Evolutionary conservation across 2,797 vertebrate genomes (phyloP), one percentile per base, ranked within the genome.

Genomic region (Pseudochromis fuscus): DNA sequence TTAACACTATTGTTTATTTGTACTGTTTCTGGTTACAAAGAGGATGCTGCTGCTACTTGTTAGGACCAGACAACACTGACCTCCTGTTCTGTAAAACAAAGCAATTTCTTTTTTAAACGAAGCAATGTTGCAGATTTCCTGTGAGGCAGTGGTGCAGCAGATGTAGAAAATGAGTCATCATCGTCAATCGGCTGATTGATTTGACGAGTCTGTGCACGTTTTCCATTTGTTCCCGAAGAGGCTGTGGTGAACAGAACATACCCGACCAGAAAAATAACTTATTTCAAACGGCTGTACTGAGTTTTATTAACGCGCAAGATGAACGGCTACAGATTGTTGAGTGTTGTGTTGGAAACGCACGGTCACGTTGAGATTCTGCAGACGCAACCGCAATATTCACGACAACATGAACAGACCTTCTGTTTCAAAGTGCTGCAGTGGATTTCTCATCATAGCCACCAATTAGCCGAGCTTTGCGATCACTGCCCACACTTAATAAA

Each of bases 401-500:
- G 50, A 19, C 23, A 11, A 33, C 21, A 31, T 30, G 31, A 64
- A 57, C 60, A 48, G 21, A 42, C 19, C 10, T 1, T 15, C 7
- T 3, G 9, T 49, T 3, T 53, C 28, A 19, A 25, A 2, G n/a
- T 37, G 35, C 40, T 31, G 1, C 16, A 37, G 18, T 10, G 51
- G 3, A 51, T 55, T 25, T n/a, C 18, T 55, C 21, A 46, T 37
- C 27, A 12, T 13, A 15, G 58, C 37, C 56, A 59, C 40, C 31
- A 6, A 4, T 64, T 52, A 5, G 44, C 53, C 45, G 61, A 57
- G 46, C 60, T 57, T 38, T 4, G 7, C 40, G 37, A 59, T 46
- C 31, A 23, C 10, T 75, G 49, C 63, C 63, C 50, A 55, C 10
- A 15, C 28, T 61, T 76, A 70, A 79, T 71, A 58, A 52, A 57